These are phyloP conservation scores for Engraulis encrasicolus DNA, from an alignment of 2,113 vertebrate species.

Conservation along the genomic window DNA sequence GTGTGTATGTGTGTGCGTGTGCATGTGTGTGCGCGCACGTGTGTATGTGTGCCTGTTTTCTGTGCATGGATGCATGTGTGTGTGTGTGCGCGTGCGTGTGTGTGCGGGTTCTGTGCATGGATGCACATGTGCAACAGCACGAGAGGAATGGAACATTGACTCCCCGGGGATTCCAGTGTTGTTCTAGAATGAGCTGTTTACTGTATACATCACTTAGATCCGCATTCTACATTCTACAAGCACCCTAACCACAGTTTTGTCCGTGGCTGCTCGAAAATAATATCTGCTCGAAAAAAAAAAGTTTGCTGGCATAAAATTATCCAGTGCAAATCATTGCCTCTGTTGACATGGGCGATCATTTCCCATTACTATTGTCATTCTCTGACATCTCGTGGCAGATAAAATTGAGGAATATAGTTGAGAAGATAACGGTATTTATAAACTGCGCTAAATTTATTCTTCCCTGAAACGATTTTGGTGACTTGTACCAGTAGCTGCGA, in stretches of 20 bases:
- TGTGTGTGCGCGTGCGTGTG: neutral
- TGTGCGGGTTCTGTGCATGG: neutral
- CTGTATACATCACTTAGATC: neutral
- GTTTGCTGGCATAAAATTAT: neutral
- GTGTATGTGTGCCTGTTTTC: neutral
- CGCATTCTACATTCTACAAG: neutral
- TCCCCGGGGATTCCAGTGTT: neutral
- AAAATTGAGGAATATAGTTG: too few relatives aligned
- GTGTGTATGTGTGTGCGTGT: conserved; percentile 14
- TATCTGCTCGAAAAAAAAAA: neutral
- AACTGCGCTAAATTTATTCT: neutral
- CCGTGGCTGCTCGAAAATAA: neutral
- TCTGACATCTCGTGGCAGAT: neutral
- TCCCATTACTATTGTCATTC: neutral
- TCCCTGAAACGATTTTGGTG: neutral
- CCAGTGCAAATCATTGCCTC: neutral
- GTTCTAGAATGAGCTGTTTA: neutral
- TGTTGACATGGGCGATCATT: neutral
- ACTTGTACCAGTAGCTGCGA: neutral
- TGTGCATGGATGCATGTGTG: neutral
- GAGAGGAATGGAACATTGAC: neutral
- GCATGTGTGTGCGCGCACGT: neutral
- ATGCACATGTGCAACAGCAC: neutral
- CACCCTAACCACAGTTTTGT: neutral
- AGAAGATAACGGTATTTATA: neutral